Evolutionary conservation across 2,113 vertebrate species (phyloP).

Genomic region (Ochotona curzoniae): DNA sequence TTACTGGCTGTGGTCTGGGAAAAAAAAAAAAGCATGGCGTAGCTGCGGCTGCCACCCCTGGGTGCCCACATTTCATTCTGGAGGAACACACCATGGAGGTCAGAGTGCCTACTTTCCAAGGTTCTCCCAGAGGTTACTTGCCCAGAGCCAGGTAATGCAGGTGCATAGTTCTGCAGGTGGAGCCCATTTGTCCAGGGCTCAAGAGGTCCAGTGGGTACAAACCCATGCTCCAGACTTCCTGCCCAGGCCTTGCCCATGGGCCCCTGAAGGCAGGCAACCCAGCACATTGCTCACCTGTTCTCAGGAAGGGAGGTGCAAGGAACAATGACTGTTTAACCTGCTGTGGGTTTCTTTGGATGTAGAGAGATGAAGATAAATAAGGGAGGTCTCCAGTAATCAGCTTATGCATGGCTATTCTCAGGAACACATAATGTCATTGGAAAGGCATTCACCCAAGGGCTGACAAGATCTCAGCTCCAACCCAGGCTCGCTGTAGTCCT

Average conservation of each 20-base stretch:
- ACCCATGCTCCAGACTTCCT: neutral
- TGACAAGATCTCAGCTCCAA: neutral
- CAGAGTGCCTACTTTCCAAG: neutral
- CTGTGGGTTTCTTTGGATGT: neutral
- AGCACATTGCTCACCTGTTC: no score
- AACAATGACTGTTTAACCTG: neutral
- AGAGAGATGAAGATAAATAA: neutral
- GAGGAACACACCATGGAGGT: neutral
- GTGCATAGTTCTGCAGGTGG: neutral
- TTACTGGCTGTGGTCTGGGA: neutral
- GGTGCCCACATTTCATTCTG: neutral
- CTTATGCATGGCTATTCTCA: no score
- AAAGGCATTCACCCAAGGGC: accelerated
- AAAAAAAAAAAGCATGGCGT: no score
- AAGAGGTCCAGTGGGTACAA: neutral
- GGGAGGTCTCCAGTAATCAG: neutral
- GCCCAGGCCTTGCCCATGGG: neutral
- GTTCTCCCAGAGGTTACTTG: neutral
- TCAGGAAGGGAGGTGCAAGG: neutral
- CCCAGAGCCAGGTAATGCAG: neutral
- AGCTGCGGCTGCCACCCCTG: neutral
- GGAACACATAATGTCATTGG: no score
- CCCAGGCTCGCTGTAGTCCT: accelerated
- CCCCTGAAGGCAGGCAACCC: neutral
- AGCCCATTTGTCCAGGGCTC: no score